Base-by-base conservation (phyloP, 2,797 vertebrate species). In the Clarias fuscus region DNA sequence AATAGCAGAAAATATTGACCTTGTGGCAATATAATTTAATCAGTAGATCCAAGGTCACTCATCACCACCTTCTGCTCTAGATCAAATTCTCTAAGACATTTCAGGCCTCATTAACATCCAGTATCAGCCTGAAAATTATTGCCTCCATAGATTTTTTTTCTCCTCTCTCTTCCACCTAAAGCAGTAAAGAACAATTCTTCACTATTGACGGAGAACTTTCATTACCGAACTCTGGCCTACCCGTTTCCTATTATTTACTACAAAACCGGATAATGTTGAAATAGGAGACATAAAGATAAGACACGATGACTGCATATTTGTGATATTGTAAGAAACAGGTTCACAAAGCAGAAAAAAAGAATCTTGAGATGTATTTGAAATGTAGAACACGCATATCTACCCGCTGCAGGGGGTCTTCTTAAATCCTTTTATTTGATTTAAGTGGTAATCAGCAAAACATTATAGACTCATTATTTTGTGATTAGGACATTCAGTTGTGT, bases 1-100 rank as follows among this genome's bases (percentile, higher is more conserved):
- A 86, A 81, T 80, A 82, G 64, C 67, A 81, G 72, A 71, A 68
- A 30, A 88, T 83, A 89, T 87, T 81, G 62, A 82, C 88, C 88
- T 86, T 86, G 83, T 82, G 86, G 68, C 73, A 75, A 86, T 85
- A 87, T 68, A 87, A 85, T 92, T 92, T 90, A 93, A 92, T 90
- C 91, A 80, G 84, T 89, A 82, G 80, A 91, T 85, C 88, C 89
- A 91, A 91, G 91, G 90, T 88, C 89, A 86, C 89, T 88, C 88
- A 87, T 85, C 88, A 91, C 84, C 83, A 87, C 90, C 86, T 91
- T 92, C 90, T 90, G 87, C 90, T 91, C 89, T 87, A 84, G 80
- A 91, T 93, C 89, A 92, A 93, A 91, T 88, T 91, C 86, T 86
- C 87, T 87, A 65, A 64, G 72, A 91, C 82, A 89, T 89, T 89